phyloP scores from a whole-genome alignment of 2,888 invertebrate species.

The Galerucella pusilla region DNA sequence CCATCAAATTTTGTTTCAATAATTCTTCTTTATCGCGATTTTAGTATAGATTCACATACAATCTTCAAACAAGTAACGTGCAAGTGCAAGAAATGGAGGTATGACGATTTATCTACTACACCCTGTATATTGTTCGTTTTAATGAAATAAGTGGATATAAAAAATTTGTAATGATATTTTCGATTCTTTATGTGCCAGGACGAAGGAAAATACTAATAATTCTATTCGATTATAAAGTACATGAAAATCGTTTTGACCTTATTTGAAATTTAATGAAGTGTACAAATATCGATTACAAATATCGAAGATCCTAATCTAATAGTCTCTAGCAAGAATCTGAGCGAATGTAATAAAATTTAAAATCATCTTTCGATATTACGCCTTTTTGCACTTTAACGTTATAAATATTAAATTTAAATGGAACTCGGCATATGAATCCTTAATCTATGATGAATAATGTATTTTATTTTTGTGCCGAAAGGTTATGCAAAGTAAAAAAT shows the following conservation, averaged over 20 bases:
- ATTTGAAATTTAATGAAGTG: neutral
- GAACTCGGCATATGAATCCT: neutral
- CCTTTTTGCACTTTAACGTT: conserved; percentile 1
- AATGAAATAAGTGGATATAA: too few relatives aligned
- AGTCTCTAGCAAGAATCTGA: conserved; percentile 1
- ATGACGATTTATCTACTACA: too few relatives aligned
- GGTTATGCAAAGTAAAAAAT: too few relatives aligned
- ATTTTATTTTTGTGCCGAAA: too few relatives aligned
- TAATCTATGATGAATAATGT: neutral
- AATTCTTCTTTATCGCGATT: too few relatives aligned
- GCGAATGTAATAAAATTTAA: conserved; percentile 6
- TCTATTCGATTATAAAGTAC: neutral
- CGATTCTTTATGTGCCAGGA: neutral
- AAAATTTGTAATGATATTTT: too few relatives aligned
- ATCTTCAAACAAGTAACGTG: too few relatives aligned
- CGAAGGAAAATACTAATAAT: neutral
- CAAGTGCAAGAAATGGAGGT: too few relatives aligned
- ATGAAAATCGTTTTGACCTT: neutral
- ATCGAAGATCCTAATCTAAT: conserved; percentile 11
- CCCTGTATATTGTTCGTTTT: too few relatives aligned
- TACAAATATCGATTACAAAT: neutral
- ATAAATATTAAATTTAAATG: conserved; percentile 1
- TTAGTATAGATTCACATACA: too few relatives aligned
- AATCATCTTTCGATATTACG: conserved; percentile 7
- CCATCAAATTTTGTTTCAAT: too few relatives aligned